Base-by-base conservation (phyloP, 2,113 vertebrate species). In the Upupa epops region DNA sequence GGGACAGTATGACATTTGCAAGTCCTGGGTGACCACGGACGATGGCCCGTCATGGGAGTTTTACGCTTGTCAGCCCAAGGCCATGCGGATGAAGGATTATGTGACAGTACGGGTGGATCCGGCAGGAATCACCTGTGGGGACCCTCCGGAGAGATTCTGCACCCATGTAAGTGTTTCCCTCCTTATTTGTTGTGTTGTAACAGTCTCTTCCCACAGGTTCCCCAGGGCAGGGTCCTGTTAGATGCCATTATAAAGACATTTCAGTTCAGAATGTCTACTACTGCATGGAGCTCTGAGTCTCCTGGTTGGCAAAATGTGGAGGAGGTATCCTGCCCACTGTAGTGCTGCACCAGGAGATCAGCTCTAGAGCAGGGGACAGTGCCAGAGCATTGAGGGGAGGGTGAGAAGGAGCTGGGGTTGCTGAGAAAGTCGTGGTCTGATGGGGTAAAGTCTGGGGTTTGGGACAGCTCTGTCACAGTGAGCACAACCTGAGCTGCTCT, bases 1-100 rank as follows among this genome's bases (percentile, higher is more conserved):
- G 96, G 98, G 97, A 96, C 98, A 99, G 97, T 99, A 99, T 90
- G 98, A 99, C 95, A 98, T 98, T 98, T 99, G 99, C 97, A 99
- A 98, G 96, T 99, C 99, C 96, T 98, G 99, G 97, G 99, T 99
- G 97, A 99, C 98, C 96, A 98, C 98, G 4, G 99, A 99, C 18
- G 98, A 99, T 65, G 99, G 99, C 91, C 98, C 99, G 0, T 97
- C 98, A 52, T 99, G 99, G 99, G 99, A 99, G 96, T 98, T 98
- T 78, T 99, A 99, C 3, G 99, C 99, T 15, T 99, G 99, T 93
- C 99, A 99, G 94, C 99, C 99, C 84, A 99, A 98, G 96, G 78
- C 97, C 63, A 97, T 97, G 96, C 84, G 98, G 90, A 98, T 99
- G 98, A 99, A 99, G 97, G 98, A 99, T 97, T 98, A 98, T 10